phyloP scores from a whole-genome alignment of 2,888 invertebrate genomes.

The Boloria euphrosyne region DNA sequence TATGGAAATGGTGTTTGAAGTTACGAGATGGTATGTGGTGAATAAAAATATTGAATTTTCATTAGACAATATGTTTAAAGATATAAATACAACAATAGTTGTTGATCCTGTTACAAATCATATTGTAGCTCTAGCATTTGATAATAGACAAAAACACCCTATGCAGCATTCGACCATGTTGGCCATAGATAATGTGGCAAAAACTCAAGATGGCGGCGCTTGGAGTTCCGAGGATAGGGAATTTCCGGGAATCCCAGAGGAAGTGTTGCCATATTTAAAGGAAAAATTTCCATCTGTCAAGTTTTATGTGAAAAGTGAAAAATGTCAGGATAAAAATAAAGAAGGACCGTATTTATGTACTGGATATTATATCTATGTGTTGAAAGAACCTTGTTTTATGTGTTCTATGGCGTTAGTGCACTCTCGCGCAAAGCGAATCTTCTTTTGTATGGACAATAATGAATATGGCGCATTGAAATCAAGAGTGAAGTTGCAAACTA shows the following conservation, averaged over 20 bases:
- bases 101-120: conserved; percentile 87
- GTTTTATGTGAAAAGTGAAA: conserved; percentile 66
- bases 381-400: conserved; percentile 95
- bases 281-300: conserved; percentile 57
- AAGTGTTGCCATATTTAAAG: conserved; percentile 60
- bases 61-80: conserved; percentile 42
- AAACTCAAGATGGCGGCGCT: conserved; percentile 90
- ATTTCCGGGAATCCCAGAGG: conserved; percentile 65
- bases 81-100: conserved; percentile 78
- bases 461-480: conserved; percentile 87
- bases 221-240: conserved; percentile 64
- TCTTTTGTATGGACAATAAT: conserved; percentile 84
- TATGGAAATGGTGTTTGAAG: conserved; percentile 82
- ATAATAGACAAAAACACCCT: conserved; percentile 84
- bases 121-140: conserved; percentile 86
- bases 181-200: conserved; percentile 92
- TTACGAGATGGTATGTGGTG: conserved; percentile 64
- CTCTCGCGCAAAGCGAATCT: conserved; percentile 91
- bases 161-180: conserved; percentile 93
- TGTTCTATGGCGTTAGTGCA: conserved; percentile 98
- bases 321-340: conserved; percentile 50
- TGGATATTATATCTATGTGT: conserved; percentile 91
- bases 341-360: conserved; percentile 91
- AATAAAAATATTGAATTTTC: conserved; percentile 26
- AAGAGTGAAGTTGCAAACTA: conserved; percentile 88